Conservation (phyloP, 2,888 invertebrate genomes). For the Drosophila antonietae region DNA sequence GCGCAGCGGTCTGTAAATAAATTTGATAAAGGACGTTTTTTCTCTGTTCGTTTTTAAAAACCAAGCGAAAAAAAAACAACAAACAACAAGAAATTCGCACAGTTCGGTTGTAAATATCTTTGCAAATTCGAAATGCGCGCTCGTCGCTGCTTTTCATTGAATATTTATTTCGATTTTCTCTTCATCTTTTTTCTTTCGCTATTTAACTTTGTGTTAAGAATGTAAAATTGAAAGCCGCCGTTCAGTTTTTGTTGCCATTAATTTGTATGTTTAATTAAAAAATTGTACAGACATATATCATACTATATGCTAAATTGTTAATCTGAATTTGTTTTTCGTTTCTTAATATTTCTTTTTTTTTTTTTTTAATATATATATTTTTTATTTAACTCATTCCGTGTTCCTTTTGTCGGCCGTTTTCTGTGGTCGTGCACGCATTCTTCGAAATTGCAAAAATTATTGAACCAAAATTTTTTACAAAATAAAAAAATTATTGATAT, state of each 20-base stretch:
- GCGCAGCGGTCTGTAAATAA: slow-evolving; percentile 73
- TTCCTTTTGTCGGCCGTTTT: slow-evolving; percentile 58
- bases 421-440: slow-evolving; percentile 53
- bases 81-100: slow-evolving; percentile 16
- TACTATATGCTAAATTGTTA: slow-evolving; percentile 71
- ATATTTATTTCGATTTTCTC: slow-evolving; percentile 17
- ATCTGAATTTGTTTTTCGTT: slow-evolving; percentile 41
- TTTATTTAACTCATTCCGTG: slow-evolving; percentile 40
- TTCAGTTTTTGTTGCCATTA: slow-evolving; percentile 81
- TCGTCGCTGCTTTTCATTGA: slow-evolving; percentile 23
- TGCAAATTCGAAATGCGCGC: slow-evolving; percentile 64
- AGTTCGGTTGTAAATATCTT: slow-evolving; percentile 36
- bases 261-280: slow-evolving; percentile 82
- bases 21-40: slow-evolving; percentile 33
- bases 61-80: slow-evolving; percentile 26
- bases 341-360: slow-evolving; percentile 9
- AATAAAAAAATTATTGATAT: slow-evolving; percentile 10
- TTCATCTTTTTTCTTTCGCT: slow-evolving; percentile 11
- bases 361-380: slow-evolving; percentile 12
- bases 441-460: slow-evolving; percentile 73
- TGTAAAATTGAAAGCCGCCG: slow-evolving; percentile 82
- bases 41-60: slow-evolving; percentile 13
- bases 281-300: slow-evolving; percentile 82
- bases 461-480: slow-evolving; percentile 51
- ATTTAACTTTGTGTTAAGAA: slow-evolving; percentile 63